A percentile compares a stretch with the other conserved stretches of the same genome.
Evolutionary conservation across 1,140 invertebrate species (phyloP).

Genomic region (Ceratina australensis): DNA sequence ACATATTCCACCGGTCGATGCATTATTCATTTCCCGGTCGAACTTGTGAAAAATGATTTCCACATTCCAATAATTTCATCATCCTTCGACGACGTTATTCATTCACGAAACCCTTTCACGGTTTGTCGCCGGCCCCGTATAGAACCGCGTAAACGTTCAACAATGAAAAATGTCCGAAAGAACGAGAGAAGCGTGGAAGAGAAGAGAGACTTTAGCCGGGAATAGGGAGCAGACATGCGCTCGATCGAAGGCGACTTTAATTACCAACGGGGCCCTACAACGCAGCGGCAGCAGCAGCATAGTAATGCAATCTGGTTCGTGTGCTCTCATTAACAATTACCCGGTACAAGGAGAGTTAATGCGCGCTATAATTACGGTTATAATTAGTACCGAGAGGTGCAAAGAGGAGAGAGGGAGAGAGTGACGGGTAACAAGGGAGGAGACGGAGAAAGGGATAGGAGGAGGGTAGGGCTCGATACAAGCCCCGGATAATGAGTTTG

Average conservation of each 20-base stretch:
- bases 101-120: too few relatives aligned
- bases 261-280: conserved; percentile 53
- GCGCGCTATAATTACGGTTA: conserved; percentile 62
- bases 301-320: conserved; percentile 64
- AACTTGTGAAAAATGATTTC: too few relatives aligned
- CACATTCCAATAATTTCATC: too few relatives aligned
- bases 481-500: conserved; percentile 60
- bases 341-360: conserved; percentile 66
- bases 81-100: too few relatives aligned
- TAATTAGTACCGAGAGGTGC: conserved; percentile 64
- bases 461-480: conserved; percentile 30
- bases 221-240: conserved; percentile 32
- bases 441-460: conserved; percentile 19
- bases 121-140: too few relatives aligned
- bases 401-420: conserved; percentile 6
- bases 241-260: conserved; percentile 56
- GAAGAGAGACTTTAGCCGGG: conserved; percentile 1
- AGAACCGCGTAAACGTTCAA: neutral
- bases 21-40: too few relatives aligned
- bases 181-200: conserved; percentile 19
- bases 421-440: neutral
- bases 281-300: conserved; percentile 13
- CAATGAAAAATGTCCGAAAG: neutral
- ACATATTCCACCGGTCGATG: too few relatives aligned
- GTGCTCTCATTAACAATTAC: conserved; percentile 71